Percentiles rank a stretch among this genome's conserved stretches.
phyloP scores from a whole-genome alignment of 2,888 invertebrate species.

The Erpobdella octoculata region DNA sequence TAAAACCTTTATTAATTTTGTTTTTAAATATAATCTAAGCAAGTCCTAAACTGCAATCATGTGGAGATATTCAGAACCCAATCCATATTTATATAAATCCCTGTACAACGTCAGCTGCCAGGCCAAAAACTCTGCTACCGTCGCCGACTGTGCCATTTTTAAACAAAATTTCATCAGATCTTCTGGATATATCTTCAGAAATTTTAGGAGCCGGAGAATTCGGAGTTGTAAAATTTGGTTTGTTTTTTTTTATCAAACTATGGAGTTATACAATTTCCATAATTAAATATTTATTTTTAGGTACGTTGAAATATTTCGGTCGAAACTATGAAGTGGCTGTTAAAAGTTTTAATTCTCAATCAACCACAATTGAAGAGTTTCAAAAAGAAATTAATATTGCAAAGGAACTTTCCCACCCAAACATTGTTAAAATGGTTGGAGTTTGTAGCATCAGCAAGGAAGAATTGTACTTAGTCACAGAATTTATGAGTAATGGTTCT shows the following conservation, averaged over 20 bases:
- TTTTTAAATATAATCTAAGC: too few species aligned
- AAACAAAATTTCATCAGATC: background rate
- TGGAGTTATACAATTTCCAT: background rate
- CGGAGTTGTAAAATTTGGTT: background rate
- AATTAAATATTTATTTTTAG: background rate
- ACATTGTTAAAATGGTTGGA: conserved; percentile 17
- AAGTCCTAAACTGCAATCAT: too few species aligned
- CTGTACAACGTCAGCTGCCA: background rate
- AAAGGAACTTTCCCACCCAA: conserved; percentile 1
- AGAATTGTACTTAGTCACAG: background rate
- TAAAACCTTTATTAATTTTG: too few species aligned
- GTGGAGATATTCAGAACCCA: too few species aligned
- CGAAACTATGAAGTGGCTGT: background rate
- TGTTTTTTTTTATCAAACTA: background rate
- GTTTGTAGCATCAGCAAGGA: background rate
- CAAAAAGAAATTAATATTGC: conserved; percentile 12
- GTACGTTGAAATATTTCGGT: background rate
- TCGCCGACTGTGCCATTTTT: background rate
- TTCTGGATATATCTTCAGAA: background rate
- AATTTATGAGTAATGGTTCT: conserved; percentile 5
- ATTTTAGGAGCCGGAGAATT: background rate
- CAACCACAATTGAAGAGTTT: background rate
- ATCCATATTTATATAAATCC: too few species aligned
- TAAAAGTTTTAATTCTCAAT: background rate
- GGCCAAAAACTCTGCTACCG: background rate